Base-by-base conservation (phyloP, 1,140 invertebrate genomes). In the Drosophila obscura region DNA sequence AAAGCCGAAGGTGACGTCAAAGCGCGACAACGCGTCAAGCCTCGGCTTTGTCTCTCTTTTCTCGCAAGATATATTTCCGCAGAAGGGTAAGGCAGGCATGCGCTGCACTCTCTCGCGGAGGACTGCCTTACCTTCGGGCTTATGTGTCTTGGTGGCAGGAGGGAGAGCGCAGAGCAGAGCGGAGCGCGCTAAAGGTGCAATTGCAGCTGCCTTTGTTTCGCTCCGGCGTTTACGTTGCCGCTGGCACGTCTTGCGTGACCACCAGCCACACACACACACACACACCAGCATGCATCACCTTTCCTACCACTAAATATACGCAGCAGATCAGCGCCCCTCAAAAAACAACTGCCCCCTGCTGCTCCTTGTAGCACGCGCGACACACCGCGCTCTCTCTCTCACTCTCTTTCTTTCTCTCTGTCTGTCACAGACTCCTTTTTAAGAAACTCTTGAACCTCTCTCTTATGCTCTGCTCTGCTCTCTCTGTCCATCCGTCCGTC, bases 201-300 rank as follows among this genome's bases (percentile, higher is more conserved):
- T 89, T 88, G 83, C 83, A 87, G 82, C 82, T 88, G 83, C 83
- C 80, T 83, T 83, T 79, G 77, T 81, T 46, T 43, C 58, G 72
- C 65, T 77, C 50, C 65, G 68, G 35, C 59, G 61, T 66, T 39
- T 39, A 39, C 52, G 48, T 55, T 62, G 48, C 46, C 59, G 52
- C 60, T 84, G 80, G 48, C 61, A 63, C 79, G 67, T 87, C 82
- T 87, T 88, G 83, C 83, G 83, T 88, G 82, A 87, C 82, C 78
- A 79, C 80, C 73, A 59, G 60, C 76, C 76, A 82, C 68, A 60
- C 58, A 64, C 48, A 39, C 35, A 60, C 57, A 53, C 57, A 73
- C 57, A 76, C 68, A 56, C 31, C 63, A 80, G 81, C 64, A 84
- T 64, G 68, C 81, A 64, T 58, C 63, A 75, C 60, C 78, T 19